These are phyloP conservation scores for Melanostigma gelatinosum DNA, from an alignment of 2,113 vertebrate species.

Conservation along the genomic window DNA sequence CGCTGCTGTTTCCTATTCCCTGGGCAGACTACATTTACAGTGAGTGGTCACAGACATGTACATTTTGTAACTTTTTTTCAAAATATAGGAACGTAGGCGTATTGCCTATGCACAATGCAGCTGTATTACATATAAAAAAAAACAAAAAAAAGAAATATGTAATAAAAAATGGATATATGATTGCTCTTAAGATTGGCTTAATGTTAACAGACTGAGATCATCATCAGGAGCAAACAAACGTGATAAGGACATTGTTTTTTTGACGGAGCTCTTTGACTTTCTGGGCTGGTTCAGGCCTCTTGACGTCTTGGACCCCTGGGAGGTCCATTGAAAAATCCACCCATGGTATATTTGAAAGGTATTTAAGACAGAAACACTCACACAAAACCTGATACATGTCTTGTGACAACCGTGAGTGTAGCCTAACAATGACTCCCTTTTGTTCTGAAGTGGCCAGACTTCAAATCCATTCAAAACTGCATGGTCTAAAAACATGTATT, in stretches of 20 bases:
- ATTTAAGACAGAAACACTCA: constrained; percentile 2
- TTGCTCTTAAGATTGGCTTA: neutral
- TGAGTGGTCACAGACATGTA: neutral
- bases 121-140: neutral
- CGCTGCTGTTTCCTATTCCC: neutral
- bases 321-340: neutral
- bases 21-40: neutral
- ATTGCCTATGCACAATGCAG: neutral
- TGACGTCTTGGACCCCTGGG: neutral
- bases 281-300: neutral
- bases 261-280: neutral
- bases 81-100: neutral
- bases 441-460: neutral
- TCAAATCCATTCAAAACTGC: neutral
- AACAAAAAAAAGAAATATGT: no score
- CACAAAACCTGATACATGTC: neutral
- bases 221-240: neutral
- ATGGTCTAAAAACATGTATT: neutral
- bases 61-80: neutral
- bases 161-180: neutral
- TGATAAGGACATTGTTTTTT: neutral
- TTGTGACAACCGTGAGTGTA: neutral
- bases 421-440: neutral
- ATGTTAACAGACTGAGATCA: neutral
- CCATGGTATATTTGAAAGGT: neutral